phyloP scores from a whole-genome alignment of 1,140 invertebrate species.

The Penaeus vannamei region DNA sequence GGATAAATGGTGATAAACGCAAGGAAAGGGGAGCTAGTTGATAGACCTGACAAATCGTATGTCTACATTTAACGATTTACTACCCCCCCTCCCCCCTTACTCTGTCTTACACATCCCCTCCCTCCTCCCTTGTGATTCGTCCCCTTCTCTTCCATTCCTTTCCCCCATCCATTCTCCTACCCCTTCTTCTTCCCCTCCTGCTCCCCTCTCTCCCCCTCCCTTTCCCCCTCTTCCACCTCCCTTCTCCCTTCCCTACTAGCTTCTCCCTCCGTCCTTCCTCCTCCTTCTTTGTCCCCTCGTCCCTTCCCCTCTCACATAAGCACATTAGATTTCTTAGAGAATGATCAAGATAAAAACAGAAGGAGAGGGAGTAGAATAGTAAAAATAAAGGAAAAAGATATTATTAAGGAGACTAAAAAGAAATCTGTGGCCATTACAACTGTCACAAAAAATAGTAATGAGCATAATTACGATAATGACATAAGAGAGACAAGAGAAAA shows the following conservation, averaged over 20 bases:
- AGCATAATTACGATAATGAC: no score
- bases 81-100: background rate
- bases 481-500: no score
- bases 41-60: conserved; percentile 3
- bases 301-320: no score
- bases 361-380: no score
- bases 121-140: background rate
- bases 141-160: background rate
- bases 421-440: no score
- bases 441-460: no score
- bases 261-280: background rate
- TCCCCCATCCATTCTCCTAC: background rate
- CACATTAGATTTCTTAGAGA: no score
- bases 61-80: conserved; percentile 4
- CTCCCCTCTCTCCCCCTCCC: background rate
- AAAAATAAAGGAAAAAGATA: no score
- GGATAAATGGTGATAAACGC: no score
- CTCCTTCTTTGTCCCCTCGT: background rate
- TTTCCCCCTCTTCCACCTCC: background rate
- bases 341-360: no score
- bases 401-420: no score
- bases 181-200: background rate
- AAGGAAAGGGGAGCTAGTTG: no score
- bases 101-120: background rate
- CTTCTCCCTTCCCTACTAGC: background rate